A percentile compares a stretch with the other conserved stretches of the same genome.
Conservation (phyloP, 2,797 vertebrate genomes). For the Tiaroga cobitis region DNA sequence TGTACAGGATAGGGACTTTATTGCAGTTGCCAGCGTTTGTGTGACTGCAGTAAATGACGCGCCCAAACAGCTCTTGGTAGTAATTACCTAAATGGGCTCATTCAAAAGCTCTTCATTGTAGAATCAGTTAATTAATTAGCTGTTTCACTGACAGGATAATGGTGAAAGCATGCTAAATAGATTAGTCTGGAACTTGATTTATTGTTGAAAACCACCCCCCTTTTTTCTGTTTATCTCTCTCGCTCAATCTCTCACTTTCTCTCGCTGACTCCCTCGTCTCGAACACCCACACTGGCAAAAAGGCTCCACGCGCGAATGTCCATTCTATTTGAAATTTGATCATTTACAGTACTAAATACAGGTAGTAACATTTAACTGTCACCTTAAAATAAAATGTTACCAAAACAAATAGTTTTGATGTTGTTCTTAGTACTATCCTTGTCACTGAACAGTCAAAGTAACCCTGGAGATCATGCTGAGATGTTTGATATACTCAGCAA, state of each 20-base stretch:
- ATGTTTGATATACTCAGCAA: slow-evolving; percentile 18
- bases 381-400: neutral
- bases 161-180: slow-evolving; percentile 97
- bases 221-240: slow-evolving; percentile 76
- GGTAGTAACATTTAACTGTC: neutral
- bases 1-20: slow-evolving; percentile 54
- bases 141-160: slow-evolving; percentile 98
- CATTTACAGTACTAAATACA: neutral
- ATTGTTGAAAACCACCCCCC: slow-evolving; percentile 76
- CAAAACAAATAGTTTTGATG: slow-evolving; percentile 6
- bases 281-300: slow-evolving; percentile 58
- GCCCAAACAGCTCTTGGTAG: slow-evolving; percentile 92
- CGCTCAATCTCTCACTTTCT: slow-evolving; percentile 63
- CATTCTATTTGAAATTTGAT: slow-evolving; percentile 25
- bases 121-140: slow-evolving; percentile 99
- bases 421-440: neutral
- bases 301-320: slow-evolving; percentile 16
- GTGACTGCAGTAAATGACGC: slow-evolving; percentile 89
- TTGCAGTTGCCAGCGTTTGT: slow-evolving; percentile 73
- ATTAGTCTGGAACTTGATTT: slow-evolving; percentile 93
- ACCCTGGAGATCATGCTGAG: slow-evolving; percentile 34
- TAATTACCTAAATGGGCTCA: slow-evolving; percentile 98
- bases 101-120: slow-evolving; percentile 98
- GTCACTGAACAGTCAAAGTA: neutral
- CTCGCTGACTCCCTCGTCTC: slow-evolving; percentile 50